Percentiles rank a stretch among this genome's conserved stretches.
These are phyloP conservation scores for Thunnus albacares DNA, from an alignment of 2,797 vertebrate species.

Conservation along the genomic window DNA sequence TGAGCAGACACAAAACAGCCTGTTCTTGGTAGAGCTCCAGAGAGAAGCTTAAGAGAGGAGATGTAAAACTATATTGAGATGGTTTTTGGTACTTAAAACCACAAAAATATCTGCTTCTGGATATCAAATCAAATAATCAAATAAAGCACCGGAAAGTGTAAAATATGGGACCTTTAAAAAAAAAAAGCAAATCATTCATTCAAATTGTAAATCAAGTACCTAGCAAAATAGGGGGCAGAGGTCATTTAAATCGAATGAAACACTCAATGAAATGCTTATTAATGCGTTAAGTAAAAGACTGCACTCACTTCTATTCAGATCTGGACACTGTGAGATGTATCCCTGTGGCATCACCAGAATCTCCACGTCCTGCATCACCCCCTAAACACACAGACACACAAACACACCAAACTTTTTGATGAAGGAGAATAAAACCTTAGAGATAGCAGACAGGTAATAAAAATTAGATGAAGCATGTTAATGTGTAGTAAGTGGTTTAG, in stretches of 20 bases:
- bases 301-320: conserved; percentile 98
- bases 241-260: conserved; percentile 31
- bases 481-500: conserved; percentile 35
- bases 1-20: too few relatives aligned
- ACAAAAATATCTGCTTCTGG: too few relatives aligned
- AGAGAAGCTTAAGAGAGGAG: too few relatives aligned
- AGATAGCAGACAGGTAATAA: conserved; percentile 14
- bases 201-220: neutral
- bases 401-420: conserved; percentile 33
- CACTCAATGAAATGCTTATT: conserved; percentile 7
- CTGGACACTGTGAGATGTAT: conserved; percentile 97
- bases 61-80: too few relatives aligned
- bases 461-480: conserved; percentile 39
- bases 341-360: conserved; percentile 98
- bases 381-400: conserved; percentile 81
- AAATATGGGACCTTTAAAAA: too few relatives aligned
- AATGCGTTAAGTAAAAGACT: neutral
- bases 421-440: conserved; percentile 17
- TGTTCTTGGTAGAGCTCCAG: too few relatives aligned
- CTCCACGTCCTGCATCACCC: conserved; percentile 97
- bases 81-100: too few relatives aligned
- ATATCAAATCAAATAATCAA: too few relatives aligned
- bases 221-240: conserved; percentile 23
- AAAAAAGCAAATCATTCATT: conserved; percentile 25
- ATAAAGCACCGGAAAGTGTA: too few relatives aligned